Base-by-base conservation (phyloP, 2,888 invertebrate species). In the Rhingia rostrata region DNA sequence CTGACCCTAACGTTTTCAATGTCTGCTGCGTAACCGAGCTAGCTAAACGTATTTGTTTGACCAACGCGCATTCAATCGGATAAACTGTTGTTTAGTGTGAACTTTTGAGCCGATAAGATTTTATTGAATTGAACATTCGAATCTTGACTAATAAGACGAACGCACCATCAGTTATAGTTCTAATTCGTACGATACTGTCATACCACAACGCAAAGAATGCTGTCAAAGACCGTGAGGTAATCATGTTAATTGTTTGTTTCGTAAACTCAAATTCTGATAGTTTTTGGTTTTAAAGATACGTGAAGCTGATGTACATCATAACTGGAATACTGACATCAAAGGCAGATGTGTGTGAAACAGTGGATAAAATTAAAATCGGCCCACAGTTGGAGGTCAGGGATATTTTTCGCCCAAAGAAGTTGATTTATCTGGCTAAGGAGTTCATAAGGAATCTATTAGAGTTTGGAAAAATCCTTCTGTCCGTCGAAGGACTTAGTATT, bases 261-360 rank as follows among this genome's bases (percentile, higher is more conserved):
- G 53, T 35, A 39, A 32, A 47, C 7, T 45, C n/a, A 41, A 72
- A 53, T 33, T 6, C 7, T 12, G 32, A 22, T 4, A 12, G 33
- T 64, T 43, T 37, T 58, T 37, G 41, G 49, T 10, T 45, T 49
- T 41, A 41, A 82, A 90, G 90, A 87, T 90, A 90, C 72, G 89
- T 91, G 72, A 90, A 90, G 86, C 87, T 90, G 86, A 89, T 90
- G 87, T 91, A 91, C 86, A 90, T 90, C 82, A 91, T 90, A 43
- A 89, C 90, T 39, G 90, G 90, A 43, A 91, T 91, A 58, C 87
- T 90, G 43, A 87, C 89, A 58, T 90, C 90, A 80, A 90, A 90
- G 83, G 90, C 88, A 73, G 90, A 90, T 73, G 89, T 90, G 63
- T 90, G 90, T 86, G 89, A 90, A 60, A 90, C 90, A 5, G 90